A percentile compares a stretch with the other conserved stretches of the same genome.
Evolutionary conservation across 2,113 vertebrate species (phyloP).

Genomic region (Barbus barbus): DNA sequence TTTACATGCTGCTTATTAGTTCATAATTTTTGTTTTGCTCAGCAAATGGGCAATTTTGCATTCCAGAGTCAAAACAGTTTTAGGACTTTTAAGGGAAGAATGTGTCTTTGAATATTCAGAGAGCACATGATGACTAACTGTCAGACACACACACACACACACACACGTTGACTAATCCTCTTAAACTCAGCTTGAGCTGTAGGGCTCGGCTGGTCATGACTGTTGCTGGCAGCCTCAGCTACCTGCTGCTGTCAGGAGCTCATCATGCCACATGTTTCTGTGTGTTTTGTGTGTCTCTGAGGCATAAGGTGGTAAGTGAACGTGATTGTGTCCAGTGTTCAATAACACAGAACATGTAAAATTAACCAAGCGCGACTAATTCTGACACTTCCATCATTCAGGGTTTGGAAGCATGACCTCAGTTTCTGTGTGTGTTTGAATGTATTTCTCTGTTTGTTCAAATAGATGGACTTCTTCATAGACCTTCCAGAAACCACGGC

Average conservation of each 20-base stretch:
- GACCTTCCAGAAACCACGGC: constrained; percentile 54
- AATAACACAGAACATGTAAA: neutral
- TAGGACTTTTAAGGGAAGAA: constrained; percentile 11
- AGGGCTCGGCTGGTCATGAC: constrained; percentile 57
- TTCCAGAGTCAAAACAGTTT: neutral
- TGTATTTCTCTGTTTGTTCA: constrained; percentile 18
- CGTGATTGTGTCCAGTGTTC: neutral
- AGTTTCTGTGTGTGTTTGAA: neutral
- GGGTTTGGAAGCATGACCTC: neutral
- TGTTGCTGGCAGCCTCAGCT: constrained; percentile 61
- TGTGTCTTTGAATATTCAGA: constrained; percentile 29
- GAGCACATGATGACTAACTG: constrained; percentile 31
- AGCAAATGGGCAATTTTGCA: neutral
- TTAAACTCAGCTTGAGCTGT: constrained; percentile 63
- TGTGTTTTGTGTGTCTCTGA: neutral
- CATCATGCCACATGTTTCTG: constrained; percentile 41
- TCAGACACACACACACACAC: constrained; percentile 21
- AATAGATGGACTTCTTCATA: constrained; percentile 24
- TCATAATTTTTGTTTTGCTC: neutral
- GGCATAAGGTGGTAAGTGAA: neutral
- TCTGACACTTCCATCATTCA: neutral
- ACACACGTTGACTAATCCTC: constrained; percentile 61
- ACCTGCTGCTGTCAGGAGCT: constrained; percentile 62
- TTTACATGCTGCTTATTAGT: neutral
- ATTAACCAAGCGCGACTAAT: neutral